Base-by-base conservation (phyloP, 2,888 invertebrate genomes). In the Drosophila kambysellisi region DNA sequence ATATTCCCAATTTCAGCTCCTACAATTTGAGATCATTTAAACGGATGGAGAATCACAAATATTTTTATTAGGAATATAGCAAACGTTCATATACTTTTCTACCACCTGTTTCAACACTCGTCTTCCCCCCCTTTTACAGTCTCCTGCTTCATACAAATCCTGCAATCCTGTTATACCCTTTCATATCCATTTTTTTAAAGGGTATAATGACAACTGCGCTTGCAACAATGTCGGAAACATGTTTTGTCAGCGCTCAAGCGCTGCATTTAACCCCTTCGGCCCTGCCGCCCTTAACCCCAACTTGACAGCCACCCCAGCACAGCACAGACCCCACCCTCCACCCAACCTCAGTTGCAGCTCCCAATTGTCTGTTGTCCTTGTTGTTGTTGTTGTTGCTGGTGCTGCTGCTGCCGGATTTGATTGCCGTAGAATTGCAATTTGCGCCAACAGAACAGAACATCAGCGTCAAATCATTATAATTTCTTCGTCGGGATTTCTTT, bases 391-490 rank as follows among this genome's bases (percentile, higher is more conserved):
- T 63, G 60, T 17, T 50, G 51, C 4, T 59, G 51, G n/a, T 61
- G 48, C 39, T 56, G 65, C 61, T 71, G 57, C 52, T 70, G 84
- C 79, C 89, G 76, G 89, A 79, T 87, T 87, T 87, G 87, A 87
- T 87, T 87, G 87, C 87, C 89, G 89, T 85, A 77, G 83, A 87
- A 87, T 87, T 87, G 89, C 86, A 87, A 89, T 87, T 87, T 87
- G 88, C 85, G 89, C 89, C 89, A 84, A 71, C 87, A 83, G 79
- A 75, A 83, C 88, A 89, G 79, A 89, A 78, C 87, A 88, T 85
- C 86, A 89, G 89, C 85, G 89, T 88, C 89, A 89, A 87, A 87
- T 87, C 88, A 87, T 87, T 87, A 85, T 87, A 88, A 88, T 88
- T 88, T 88, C 74, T 88, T 76, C 64, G 82, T 79, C 81, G 83